phyloP scores from a whole-genome alignment of 1,140 invertebrate genomes.

The Zaprionus lachaisei region DNA sequence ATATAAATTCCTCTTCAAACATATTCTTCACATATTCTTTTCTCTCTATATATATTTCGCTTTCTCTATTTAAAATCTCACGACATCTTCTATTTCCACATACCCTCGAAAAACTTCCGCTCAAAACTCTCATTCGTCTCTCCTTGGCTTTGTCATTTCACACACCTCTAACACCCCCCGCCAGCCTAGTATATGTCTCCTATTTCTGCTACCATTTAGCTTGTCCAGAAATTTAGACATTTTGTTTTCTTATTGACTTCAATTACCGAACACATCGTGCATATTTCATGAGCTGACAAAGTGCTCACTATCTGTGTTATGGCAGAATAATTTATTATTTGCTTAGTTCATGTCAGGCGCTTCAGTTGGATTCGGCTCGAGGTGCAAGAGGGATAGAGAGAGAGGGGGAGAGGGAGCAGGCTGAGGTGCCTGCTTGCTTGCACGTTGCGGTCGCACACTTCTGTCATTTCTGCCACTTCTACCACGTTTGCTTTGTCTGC shows the following conservation, averaged over 20 bases:
- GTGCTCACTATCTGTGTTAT: background rate
- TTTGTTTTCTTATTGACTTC: conserved; percentile 69
- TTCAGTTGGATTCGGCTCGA: conserved; percentile 17
- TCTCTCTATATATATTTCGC: too few species aligned
- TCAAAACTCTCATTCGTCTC: background rate
- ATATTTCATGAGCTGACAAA: conserved; percentile 59
- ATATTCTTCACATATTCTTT: too few species aligned
- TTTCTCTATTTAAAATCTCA: too few species aligned
- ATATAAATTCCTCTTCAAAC: too few species aligned
- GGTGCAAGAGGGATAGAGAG: background rate
- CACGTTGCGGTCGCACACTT: conserved; percentile 21
- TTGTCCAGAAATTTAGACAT: conserved; percentile 51
- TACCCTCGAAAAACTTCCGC: background rate
- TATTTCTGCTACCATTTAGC: background rate
- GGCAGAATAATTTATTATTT: conserved; percentile 55
- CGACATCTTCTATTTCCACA: too few species aligned
- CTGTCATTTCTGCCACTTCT: background rate
- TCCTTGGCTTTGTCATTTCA: background rate
- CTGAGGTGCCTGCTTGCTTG: conserved; percentile 6
- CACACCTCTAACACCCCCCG: background rate
- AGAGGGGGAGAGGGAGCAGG: background rate
- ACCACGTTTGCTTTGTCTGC: background rate
- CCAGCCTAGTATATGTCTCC: background rate
- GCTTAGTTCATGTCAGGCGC: conserved; percentile 43
- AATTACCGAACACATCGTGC: conserved; percentile 69